A percentile compares a stretch with the other conserved stretches of the same genome.
Evolutionary conservation across 2,888 invertebrate genomes (phyloP).

Genomic region (Periphyllus acericola): DNA sequence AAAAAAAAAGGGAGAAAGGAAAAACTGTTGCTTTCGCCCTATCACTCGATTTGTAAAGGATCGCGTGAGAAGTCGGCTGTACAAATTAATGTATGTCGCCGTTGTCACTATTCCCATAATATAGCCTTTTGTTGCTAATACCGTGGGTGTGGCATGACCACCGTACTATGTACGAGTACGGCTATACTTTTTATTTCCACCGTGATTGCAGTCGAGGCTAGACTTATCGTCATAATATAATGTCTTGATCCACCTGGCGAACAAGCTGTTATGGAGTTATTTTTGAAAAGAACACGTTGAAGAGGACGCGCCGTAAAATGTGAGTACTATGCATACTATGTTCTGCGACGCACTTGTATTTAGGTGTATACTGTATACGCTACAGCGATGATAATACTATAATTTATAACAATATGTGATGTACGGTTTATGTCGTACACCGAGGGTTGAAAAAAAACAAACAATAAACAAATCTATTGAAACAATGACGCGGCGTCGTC

Average conservation of each 20-base stretch:
- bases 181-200: constrained; percentile 51
- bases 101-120: constrained; percentile 54
- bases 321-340: constrained; percentile 13
- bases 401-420: neutral
- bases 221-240: constrained; percentile 20
- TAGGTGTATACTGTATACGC: too few relatives aligned
- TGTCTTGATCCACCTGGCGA: constrained; percentile 26
- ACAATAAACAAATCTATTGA: too few relatives aligned
- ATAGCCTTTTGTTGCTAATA: constrained; percentile 51
- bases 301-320: constrained; percentile 25
- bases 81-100: constrained; percentile 58
- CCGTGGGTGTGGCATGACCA: constrained; percentile 59
- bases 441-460: neutral
- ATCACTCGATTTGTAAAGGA: constrained; percentile 56
- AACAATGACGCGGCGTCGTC: neutral
- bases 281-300: neutral
- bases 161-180: constrained; percentile 12
- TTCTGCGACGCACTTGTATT: neutral
- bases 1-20: neutral
- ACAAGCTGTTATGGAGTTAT: neutral
- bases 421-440: neutral
- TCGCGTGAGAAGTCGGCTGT: constrained; percentile 56
- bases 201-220: constrained; percentile 46
- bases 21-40: constrained; percentile 55
- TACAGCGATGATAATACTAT: neutral